Evolutionary conservation across 2,113 vertebrate genomes (phyloP), one percentile per base, ranked within the genome.

Genomic region (Caranx ignobilis): DNA sequence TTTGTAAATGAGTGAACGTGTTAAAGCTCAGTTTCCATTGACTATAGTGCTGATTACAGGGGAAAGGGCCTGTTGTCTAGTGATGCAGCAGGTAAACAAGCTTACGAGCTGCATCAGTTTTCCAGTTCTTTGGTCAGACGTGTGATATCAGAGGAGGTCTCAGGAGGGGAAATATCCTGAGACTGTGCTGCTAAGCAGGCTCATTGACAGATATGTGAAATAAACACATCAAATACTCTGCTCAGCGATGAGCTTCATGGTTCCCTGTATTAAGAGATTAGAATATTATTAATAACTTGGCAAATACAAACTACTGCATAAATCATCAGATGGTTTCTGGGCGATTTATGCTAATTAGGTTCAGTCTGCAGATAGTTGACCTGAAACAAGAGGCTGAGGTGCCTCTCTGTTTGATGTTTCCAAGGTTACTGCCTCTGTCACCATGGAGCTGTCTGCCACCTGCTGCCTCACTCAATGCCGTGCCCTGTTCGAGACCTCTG

Each of bases 371-470:
- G 65, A 71, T 16, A 78, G 62, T n/a, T 61, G 31, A 72, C 34
- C 50, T 81, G 69, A 71, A 68, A 43, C 77, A 43, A 11, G 35
- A 55, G 18, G 59, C 82, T 9, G 9, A 26, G 13, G 43, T 19
- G 69, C 41, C 60, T 19, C 32, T 79, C n/a, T 82, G 72, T 88
- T 76, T 82, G 45, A 13, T 70, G 80, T 89, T 85, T 81, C 91
- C 77, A 84, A 81, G 69, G 87, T 10, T 55, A 75, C 81, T 12
- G 19, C 68, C 56, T 85, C 52, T 47, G 88, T 89, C 85, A 59
- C 66, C 73, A 81, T 45, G 78, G 81, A 66, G 79, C 45, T 59
- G 34, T 79, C 63, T 79, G 52, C 66, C 86, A 79, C 76, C 89
- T 88, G 85, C 56, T 32, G 6, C 59, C 59, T 74, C 18, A 50